A percentile compares a stretch with the other conserved stretches of the same genome.
These are phyloP conservation scores for Orientallactaga sibirica DNA, from an alignment of 2,797 vertebrate genomes.

Conservation along the genomic window DNA sequence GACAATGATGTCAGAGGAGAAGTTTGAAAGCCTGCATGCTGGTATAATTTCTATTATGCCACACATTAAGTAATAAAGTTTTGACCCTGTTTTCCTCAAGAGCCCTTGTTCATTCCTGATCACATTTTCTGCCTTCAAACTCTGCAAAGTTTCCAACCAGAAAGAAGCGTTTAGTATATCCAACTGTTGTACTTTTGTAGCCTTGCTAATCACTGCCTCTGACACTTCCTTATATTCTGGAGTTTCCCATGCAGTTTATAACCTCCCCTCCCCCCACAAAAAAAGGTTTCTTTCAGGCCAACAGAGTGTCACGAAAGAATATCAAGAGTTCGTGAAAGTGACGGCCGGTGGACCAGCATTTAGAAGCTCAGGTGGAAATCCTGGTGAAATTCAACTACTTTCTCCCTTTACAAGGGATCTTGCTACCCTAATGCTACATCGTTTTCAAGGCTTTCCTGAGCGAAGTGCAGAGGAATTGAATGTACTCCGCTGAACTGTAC, in stretches of 20 bases:
- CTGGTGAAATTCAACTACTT: conserved; percentile 4
- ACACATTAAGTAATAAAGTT: no score
- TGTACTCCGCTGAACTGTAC: conserved; percentile 13
- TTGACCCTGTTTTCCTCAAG: background rate
- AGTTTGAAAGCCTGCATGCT: no score
- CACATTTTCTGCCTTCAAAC: conserved; percentile 31
- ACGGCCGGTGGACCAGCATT: background rate
- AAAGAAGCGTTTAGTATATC: conserved; percentile 38
- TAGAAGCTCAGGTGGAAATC: conserved; percentile 27
- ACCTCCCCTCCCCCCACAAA: background rate
- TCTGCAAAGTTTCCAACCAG: conserved; percentile 52
- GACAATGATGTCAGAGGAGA: no score
- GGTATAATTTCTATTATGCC: no score
- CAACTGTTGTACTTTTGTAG: conserved; percentile 63
- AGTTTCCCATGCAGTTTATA: conserved; percentile 70
- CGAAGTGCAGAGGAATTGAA: background rate
- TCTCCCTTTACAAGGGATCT: conserved; percentile 40
- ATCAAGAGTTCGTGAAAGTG: background rate
- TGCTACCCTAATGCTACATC: conserved; percentile 31
- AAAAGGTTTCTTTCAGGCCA: conserved; percentile 68
- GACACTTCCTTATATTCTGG: conserved; percentile 47
- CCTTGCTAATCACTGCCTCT: conserved; percentile 70
- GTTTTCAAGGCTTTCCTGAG: conserved; percentile 22
- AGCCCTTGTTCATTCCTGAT: conserved; percentile 20
- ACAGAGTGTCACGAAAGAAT: conserved; percentile 48